A percentile compares a stretch with the other conserved stretches of the same genome.
phyloP scores from a whole-genome alignment of 2,888 invertebrate species.

The Metallyticus violacea region DNA sequence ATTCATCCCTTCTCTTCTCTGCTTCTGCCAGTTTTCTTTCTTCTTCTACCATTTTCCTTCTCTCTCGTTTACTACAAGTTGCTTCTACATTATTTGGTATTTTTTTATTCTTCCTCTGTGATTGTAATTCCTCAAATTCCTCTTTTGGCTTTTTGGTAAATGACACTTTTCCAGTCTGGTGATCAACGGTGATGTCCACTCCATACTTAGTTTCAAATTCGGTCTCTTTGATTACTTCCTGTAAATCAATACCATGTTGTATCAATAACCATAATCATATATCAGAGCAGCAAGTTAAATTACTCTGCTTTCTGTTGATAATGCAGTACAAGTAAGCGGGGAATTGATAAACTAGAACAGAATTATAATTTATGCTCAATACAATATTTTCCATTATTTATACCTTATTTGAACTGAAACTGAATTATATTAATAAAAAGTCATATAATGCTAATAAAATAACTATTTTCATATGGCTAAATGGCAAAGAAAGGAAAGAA shows the following conservation, averaged over 20 bases:
- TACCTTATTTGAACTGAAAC: no score
- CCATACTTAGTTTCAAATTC: slow-evolving; percentile 60
- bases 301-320: no score
- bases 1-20: slow-evolving; percentile 37
- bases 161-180: slow-evolving; percentile 51
- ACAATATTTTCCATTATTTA: no score
- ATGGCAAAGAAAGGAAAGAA: no score
- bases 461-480: no score
- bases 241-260: background rate
- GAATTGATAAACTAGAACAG: no score
- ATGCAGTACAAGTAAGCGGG: no score
- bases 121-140: slow-evolving; percentile 52
- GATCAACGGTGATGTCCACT: slow-evolving; percentile 56
- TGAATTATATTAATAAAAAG: no score
- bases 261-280: no score
- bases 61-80: slow-evolving; percentile 43
- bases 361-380: no score
- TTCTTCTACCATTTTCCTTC: slow-evolving; percentile 57
- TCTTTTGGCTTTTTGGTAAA: slow-evolving; percentile 52
- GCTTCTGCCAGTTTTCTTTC: slow-evolving; percentile 6
- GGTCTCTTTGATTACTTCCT: slow-evolving; percentile 55
- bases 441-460: no score
- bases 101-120: slow-evolving; percentile 42
- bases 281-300: no score
- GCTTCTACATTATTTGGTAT: slow-evolving; percentile 40